Evolutionary conservation across 2,113 vertebrate genomes (phyloP).

Genomic region (Sorex araneus): DNA sequence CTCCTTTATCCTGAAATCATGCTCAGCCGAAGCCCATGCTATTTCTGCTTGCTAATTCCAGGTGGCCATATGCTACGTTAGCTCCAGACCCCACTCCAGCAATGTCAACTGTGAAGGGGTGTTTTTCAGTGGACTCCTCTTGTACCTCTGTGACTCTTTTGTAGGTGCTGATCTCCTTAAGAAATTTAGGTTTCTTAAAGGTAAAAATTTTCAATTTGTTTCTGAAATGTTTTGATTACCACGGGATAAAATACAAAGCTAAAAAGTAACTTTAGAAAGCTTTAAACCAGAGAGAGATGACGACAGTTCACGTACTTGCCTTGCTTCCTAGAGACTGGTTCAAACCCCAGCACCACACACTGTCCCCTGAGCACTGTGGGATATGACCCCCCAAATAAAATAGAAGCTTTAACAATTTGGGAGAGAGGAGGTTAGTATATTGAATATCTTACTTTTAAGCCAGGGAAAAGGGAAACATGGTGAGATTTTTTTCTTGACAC

Average conservation of each 20-base stretch:
- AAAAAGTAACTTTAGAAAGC: background rate
- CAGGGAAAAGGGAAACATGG: background rate
- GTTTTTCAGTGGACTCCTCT: constrained; percentile 96
- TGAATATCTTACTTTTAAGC: constrained; percentile 50
- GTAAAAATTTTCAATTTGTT: constrained; percentile 86
- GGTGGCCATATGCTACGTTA: constrained; percentile 96
- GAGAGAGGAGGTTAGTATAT: background rate
- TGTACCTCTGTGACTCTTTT: constrained; percentile 99
- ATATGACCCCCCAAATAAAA: too few species aligned
- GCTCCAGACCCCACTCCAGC: constrained; percentile 97
- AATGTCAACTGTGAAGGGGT: constrained; percentile 95
- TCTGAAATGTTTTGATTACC: constrained; percentile 13
- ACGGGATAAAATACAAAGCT: constrained; percentile 15
- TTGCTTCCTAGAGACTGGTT: too few species aligned
- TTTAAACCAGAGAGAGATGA: too few species aligned
- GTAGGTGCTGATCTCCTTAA: constrained; percentile 96
- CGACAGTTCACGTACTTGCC: too few species aligned
- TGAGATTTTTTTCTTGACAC: too few species aligned
- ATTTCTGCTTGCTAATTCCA: constrained; percentile 83
- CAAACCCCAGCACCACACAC: too few species aligned
- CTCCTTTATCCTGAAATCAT: background rate
- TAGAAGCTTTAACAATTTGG: too few species aligned
- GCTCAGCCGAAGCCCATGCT: background rate
- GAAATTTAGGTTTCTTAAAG: constrained; percentile 97
- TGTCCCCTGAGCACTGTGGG: too few species aligned